A percentile compares a stretch with the other conserved stretches of the same genome.
phyloP scores from a whole-genome alignment of 1,140 invertebrate genomes.

The Drosophila kikkawai region DNA sequence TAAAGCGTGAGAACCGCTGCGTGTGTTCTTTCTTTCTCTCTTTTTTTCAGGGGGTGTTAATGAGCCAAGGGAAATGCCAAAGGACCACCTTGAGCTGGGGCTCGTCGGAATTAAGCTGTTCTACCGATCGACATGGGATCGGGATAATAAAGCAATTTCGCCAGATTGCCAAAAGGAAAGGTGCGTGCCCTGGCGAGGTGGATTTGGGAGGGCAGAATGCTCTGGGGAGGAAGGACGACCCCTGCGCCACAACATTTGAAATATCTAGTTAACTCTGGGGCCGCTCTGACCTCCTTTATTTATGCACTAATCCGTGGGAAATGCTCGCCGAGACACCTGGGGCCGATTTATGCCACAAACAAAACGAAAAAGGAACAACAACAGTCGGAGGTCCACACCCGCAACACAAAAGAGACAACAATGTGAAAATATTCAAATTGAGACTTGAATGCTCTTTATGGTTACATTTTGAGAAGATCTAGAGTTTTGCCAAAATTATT shows the following conservation, averaged over 20 bases:
- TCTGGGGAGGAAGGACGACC: slow-evolving; percentile 25
- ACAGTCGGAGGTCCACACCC: slow-evolving; percentile 51
- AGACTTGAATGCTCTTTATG: slow-evolving; percentile 33
- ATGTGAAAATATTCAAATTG: not conserved
- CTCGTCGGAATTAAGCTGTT: slow-evolving; percentile 30
- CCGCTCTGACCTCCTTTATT: slow-evolving; percentile 77
- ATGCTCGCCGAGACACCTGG: slow-evolving; percentile 71
- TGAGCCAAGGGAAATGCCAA: slow-evolving; percentile 75
- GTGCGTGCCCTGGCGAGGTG: slow-evolving; percentile 12
- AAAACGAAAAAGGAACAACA: slow-evolving; percentile 34
- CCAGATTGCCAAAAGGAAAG: slow-evolving; percentile 30
- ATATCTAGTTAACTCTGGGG: slow-evolving; percentile 71
- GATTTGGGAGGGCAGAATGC: not conserved
- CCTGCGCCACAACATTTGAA: slow-evolving; percentile 57
- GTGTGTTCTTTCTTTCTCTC: slow-evolving; percentile 50
- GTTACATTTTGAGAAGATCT: too few relatives aligned
- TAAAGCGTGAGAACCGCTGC: slow-evolving; percentile 75
- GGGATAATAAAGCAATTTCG: slow-evolving; percentile 71
- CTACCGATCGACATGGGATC: slow-evolving; percentile 34
- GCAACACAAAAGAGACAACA: slow-evolving; percentile 45
- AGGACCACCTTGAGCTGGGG: slow-evolving; percentile 52
- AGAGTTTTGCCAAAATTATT: not conserved
- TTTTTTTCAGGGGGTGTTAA: slow-evolving; percentile 59
- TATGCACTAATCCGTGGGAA: slow-evolving; percentile 82
- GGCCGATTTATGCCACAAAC: slow-evolving; percentile 74